A percentile compares a stretch with the other conserved stretches of the same genome.
phyloP scores from a whole-genome alignment of 2,888 invertebrate species.

The Oscheius sp. region DNA sequence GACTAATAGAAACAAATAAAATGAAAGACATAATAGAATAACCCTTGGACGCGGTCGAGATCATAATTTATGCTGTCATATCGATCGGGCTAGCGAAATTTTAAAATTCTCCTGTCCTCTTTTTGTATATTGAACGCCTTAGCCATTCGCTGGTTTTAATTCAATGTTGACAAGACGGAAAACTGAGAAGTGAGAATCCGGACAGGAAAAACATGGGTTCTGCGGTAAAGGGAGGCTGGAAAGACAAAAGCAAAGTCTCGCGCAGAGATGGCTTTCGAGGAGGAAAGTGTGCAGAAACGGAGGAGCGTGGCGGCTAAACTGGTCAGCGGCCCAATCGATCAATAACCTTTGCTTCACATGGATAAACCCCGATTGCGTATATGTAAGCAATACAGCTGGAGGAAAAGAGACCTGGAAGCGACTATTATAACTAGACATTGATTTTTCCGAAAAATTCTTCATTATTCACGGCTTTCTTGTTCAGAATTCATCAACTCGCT shows the following conservation, averaged over 20 bases:
- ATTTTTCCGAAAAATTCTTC: no score
- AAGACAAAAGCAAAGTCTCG: conserved; percentile 23
- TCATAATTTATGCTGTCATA: no score
- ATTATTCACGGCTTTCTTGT: no score
- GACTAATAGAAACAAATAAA: no score
- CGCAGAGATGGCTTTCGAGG: conserved; percentile 30
- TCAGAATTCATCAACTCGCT: no score
- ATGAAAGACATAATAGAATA: no score
- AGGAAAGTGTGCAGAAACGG: conserved; percentile 29
- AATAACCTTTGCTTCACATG: conserved; percentile 24
- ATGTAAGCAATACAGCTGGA: background rate
- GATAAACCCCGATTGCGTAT: conserved; percentile 9
- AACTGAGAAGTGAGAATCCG: conserved; percentile 4
- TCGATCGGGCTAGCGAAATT: no score
- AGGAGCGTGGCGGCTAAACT: conserved; percentile 36
- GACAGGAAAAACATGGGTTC: conserved; percentile 22
- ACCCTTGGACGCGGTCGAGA: no score
- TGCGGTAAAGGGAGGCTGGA: conserved; percentile 19
- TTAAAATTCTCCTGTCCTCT: no score
- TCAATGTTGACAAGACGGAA: background rate
- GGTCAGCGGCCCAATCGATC: conserved; percentile 31
- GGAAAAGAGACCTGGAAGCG: background rate
- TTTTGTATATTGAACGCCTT: no score
- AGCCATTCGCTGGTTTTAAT: no score
- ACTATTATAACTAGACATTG: no score